These are phyloP conservation scores for Coryphaenoides rupestris DNA, from an alignment of 2,113 vertebrate genomes.

Conservation along the genomic window DNA sequence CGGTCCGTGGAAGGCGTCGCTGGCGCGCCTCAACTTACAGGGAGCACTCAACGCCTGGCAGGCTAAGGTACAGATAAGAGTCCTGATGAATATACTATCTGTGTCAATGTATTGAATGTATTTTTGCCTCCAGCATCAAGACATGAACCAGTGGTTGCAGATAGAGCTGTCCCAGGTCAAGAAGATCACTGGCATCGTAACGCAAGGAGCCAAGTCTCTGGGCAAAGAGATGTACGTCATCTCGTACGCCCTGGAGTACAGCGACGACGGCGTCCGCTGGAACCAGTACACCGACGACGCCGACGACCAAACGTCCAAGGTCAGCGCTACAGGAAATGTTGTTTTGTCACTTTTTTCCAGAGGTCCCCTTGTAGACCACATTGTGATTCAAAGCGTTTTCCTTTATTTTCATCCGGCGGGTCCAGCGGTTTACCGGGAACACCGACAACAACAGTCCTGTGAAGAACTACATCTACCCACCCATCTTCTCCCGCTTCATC, in stretches of 20 bases:
- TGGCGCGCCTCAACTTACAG: constrained; percentile 79
- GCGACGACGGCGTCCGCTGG: constrained; percentile 80
- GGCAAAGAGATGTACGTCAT: constrained; percentile 80
- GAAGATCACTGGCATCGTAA: constrained; percentile 89
- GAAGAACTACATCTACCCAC: constrained; percentile 87
- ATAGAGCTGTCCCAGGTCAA: constrained; percentile 81
- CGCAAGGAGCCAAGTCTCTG: constrained; percentile 83
- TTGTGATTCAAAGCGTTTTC: neutral
- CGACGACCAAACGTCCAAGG: constrained; percentile 73
- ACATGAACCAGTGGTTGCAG: constrained; percentile 88
- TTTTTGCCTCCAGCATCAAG: constrained; percentile 64
- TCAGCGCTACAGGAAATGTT: constrained; percentile 39
- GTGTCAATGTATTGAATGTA: too few relatives aligned
- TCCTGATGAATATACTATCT: neutral
- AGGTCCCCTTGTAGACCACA: too few relatives aligned
- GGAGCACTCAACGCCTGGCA: constrained; percentile 83
- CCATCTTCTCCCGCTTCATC: constrained; percentile 87
- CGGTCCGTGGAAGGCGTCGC: constrained; percentile 72
- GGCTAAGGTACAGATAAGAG: constrained; percentile 73
- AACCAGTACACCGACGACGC: constrained; percentile 73
- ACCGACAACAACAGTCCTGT: constrained; percentile 67
- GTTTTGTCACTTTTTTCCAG: neutral
- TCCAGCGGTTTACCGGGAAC: constrained; percentile 86
- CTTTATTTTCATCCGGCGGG: constrained; percentile 39
- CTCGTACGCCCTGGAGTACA: constrained; percentile 78